phyloP scores from a whole-genome alignment of 2,797 vertebrate genomes.

The Molothrus aeneus region DNA sequence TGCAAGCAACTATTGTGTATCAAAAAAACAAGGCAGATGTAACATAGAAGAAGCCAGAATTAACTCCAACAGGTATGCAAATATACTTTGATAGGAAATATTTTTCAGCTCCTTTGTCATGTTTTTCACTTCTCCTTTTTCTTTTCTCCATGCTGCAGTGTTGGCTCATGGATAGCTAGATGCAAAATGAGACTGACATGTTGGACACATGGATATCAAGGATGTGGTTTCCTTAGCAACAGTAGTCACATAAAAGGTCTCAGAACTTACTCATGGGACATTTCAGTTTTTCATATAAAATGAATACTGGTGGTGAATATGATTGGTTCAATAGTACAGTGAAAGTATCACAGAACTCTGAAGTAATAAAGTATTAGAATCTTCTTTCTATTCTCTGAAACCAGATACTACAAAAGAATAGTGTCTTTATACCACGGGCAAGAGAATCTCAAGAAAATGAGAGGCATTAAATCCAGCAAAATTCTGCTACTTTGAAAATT shows the following conservation, averaged over 20 bases:
- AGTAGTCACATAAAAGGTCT: constrained; percentile 76
- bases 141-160: constrained; percentile 42
- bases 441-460: not conserved
- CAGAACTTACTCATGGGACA: constrained; percentile 79
- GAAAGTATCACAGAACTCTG: constrained; percentile 48
- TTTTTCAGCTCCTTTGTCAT: constrained; percentile 45
- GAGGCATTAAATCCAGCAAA: not conserved
- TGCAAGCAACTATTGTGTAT: not conserved
- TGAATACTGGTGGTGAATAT: constrained; percentile 70
- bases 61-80: constrained; percentile 34
- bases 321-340: constrained; percentile 56
- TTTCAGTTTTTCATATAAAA: constrained; percentile 74
- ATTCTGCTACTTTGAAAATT: not conserved
- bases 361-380: constrained; percentile 15
- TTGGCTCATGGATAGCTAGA: constrained; percentile 68
- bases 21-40: not conserved
- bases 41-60: not conserved
- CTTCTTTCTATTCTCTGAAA: constrained; percentile 41
- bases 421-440: not conserved
- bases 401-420: not conserved
- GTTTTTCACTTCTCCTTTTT: not conserved
- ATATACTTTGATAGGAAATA: constrained; percentile 33
- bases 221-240: constrained; percentile 81
- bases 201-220: constrained; percentile 78
- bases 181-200: constrained; percentile 78